Evolutionary conservation across 2,888 invertebrate genomes (phyloP), one percentile per base, ranked within the genome.

Genomic region (Spodoptera littoralis): DNA sequence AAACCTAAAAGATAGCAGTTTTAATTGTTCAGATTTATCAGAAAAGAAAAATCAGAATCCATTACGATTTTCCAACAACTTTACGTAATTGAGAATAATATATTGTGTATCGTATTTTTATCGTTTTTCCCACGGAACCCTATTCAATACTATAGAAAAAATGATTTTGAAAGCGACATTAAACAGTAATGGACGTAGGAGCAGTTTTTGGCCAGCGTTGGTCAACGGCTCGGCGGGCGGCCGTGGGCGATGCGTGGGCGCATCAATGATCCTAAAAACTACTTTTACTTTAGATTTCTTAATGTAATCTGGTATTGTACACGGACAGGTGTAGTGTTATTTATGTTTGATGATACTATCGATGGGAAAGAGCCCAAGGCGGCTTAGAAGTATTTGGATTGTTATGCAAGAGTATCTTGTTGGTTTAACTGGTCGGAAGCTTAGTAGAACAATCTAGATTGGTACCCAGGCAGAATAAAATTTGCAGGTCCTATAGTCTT

Each of bases 181-280:
- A 60, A 69, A 66, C 61, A 67, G 56, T 65, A 52, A 62, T 55
- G 58, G 47, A 80, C 78, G 91, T 91, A 87, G 92, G 93, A 85
- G 88, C 86, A 62, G 67, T 76, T 88, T 93, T 92, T 91, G 93
- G 92, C 78, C 85, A 87, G 86, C 70, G 60, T 87, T 92, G 94
- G 94, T 90, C 94, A 93, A 90, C 83, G 83, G 80, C 77, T 60
- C 57, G 68, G 77, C 71, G 63, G 73, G 66, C 53, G 52, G 24
- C 44, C 79, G 90, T 88, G 85, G 89, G 89, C 72, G 75, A 62
- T 56, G 66, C 74, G 88, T 89, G 85, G 91, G 85, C 45, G 66
- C 57, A 50, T 79, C 79, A 80, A 79, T 70, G 68, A 70, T 77
- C 57, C 76, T 69, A 74, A 79, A 77, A 81, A 85, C 83, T 85